Conservation (phyloP, 2,797 vertebrate genomes). For the Syngnathus rostellatus region DNA sequence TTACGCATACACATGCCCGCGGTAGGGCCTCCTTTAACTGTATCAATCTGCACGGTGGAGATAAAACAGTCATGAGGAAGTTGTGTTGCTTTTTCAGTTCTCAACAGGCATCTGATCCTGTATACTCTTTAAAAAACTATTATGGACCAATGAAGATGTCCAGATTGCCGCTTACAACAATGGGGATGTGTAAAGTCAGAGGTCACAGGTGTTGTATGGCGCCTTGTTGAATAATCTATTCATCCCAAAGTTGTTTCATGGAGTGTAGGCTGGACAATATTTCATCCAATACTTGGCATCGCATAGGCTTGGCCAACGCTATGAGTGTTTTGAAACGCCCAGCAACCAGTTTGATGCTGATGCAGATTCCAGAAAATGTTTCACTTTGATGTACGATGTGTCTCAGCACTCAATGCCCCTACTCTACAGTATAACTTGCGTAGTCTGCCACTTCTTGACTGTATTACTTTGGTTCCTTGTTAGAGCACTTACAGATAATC, state of each 20-base stretch:
- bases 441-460: background rate
- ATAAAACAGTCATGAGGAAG: conserved; percentile 47
- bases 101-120: background rate
- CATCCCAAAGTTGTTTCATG: background rate
- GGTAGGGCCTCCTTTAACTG: conserved; percentile 30
- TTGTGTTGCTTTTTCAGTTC: conserved; percentile 31
- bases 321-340: background rate
- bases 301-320: background rate
- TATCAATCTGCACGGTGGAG: conserved; percentile 42
- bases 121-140: background rate
- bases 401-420: background rate
- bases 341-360: background rate
- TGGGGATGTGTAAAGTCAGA: background rate
- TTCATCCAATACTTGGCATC: background rate
- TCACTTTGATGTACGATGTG: background rate
- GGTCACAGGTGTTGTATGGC: background rate
- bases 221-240: background rate
- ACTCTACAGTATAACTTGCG: background rate
- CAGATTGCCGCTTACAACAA: background rate
- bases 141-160: background rate
- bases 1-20: conserved; percentile 12
- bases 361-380: background rate
- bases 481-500: background rate
- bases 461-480: background rate
- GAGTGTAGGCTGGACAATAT: background rate